Conservation (phyloP, 2,797 vertebrate species). For the Lutjanus argentimaculatus region DNA sequence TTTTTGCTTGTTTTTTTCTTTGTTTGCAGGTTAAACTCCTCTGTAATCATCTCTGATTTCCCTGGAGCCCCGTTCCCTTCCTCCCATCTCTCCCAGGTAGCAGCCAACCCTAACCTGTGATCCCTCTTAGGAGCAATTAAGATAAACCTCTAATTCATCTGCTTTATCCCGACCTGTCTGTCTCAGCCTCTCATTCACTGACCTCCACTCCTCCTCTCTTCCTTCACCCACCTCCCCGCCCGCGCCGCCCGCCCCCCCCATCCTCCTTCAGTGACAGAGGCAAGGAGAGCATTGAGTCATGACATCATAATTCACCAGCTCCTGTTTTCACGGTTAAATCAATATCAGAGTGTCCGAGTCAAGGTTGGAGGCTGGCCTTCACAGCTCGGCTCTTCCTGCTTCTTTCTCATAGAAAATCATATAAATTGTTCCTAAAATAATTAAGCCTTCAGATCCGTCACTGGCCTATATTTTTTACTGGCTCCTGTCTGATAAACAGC, state of each 20-base stretch:
- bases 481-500: constrained; percentile 77
- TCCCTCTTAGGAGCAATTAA: constrained; percentile 74
- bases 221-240: neutral
- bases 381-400: constrained; percentile 73
- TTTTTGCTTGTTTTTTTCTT: constrained; percentile 3
- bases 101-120: constrained; percentile 61
- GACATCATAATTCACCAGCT: constrained; percentile 86
- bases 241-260: constrained; percentile 1
- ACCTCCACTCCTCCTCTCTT: constrained; percentile 46
- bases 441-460: constrained; percentile 84
- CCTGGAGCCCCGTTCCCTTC: neutral
- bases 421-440: constrained; percentile 87
- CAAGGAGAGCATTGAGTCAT: constrained; percentile 85
- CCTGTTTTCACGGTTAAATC: constrained; percentile 87
- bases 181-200: constrained; percentile 59
- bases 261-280: constrained; percentile 82
- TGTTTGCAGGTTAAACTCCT: constrained; percentile 22
- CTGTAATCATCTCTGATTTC: constrained; percentile 44
- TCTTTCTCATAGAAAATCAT: constrained; percentile 84
- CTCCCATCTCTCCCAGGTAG: constrained; percentile 25
- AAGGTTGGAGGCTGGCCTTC: constrained; percentile 84
- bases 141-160: constrained; percentile 76
- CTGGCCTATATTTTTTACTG: constrained; percentile 74
- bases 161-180: constrained; percentile 70
- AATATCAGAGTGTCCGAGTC: constrained; percentile 86